These are phyloP conservation scores for Drosophila repleta DNA, from an alignment of 1,140 invertebrate species.

Conservation along the genomic window DNA sequence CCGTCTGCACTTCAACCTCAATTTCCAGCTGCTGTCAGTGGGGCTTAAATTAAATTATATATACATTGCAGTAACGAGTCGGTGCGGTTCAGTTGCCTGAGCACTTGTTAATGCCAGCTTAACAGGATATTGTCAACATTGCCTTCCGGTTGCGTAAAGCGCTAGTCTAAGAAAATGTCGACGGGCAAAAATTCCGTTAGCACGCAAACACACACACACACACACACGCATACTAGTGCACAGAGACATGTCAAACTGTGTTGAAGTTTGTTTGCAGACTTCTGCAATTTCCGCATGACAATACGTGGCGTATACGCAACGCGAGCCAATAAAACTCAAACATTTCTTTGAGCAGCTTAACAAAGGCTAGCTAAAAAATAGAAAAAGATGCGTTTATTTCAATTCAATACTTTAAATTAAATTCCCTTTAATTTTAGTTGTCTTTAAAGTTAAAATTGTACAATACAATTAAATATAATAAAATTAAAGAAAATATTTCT, in stretches of 20 bases:
- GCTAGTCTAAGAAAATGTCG: constrained; percentile 47
- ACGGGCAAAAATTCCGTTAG: constrained; percentile 43
- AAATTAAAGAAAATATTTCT: no score
- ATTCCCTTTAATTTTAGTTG: no score
- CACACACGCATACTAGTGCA: constrained; percentile 28
- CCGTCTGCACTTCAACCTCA: constrained; percentile 58
- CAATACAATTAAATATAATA: no score
- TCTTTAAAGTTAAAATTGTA: no score
- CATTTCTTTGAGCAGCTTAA: constrained; percentile 11
- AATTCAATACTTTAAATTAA: neutral
- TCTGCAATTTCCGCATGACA: constrained; percentile 73
- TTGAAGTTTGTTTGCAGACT: constrained; percentile 68
- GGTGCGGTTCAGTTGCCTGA: constrained; percentile 18
- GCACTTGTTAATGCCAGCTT: constrained; percentile 62
- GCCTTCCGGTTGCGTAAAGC: constrained; percentile 40
- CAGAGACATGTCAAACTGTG: constrained; percentile 35
- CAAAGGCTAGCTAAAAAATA: constrained; percentile 2
- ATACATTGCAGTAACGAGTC: constrained; percentile 16
- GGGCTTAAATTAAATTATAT: constrained; percentile 62
- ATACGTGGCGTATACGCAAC: constrained; percentile 65
- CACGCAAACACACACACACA: constrained; percentile 23
- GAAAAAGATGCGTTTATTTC: no score
- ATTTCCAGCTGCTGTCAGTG: constrained; percentile 51
- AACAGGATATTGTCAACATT: constrained; percentile 75
- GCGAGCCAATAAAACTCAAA: constrained; percentile 19